phyloP scores from a whole-genome alignment of 2,888 invertebrate genomes.

The Adelphocoris suturalis region DNA sequence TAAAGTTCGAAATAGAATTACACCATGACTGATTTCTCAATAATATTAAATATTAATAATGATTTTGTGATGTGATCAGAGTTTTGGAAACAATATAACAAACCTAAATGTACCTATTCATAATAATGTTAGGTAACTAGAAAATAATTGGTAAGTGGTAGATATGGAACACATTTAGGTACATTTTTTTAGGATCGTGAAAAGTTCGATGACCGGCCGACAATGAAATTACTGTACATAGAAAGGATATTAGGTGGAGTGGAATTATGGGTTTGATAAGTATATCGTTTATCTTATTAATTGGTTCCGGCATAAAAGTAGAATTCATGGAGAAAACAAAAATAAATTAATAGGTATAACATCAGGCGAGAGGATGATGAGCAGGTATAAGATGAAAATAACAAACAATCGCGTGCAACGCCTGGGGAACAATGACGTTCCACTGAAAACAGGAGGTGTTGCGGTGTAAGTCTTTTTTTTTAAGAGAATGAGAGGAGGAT shows the following conservation, averaged over 20 bases:
- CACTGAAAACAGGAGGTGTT: slow-evolving; percentile 43
- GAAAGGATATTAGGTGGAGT: neutral
- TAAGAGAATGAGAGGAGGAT: neutral
- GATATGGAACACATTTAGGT: too few species aligned
- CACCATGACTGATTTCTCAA: too few species aligned
- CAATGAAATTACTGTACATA: too few species aligned
- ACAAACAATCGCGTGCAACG: slow-evolving; percentile 40
- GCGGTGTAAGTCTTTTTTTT: slow-evolving; percentile 31
- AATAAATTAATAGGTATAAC: neutral
- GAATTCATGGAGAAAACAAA: neutral
- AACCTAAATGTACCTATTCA: too few species aligned
- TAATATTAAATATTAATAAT: too few species aligned
- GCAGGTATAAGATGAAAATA: slow-evolving; percentile 9
- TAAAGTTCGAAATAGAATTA: too few species aligned
- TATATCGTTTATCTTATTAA: neutral
- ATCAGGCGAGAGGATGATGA: neutral
- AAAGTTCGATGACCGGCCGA: too few species aligned
- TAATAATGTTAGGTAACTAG: too few species aligned
- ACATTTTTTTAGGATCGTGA: too few species aligned
- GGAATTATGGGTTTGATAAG: neutral
- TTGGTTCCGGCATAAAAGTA: neutral
- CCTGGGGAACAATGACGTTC: slow-evolving; percentile 22
- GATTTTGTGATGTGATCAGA: too few species aligned
- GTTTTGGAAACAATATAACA: too few species aligned
- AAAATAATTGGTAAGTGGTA: too few species aligned